phyloP scores from a whole-genome alignment of 1,140 invertebrate species.

The Tetramorium parvispinum region DNA sequence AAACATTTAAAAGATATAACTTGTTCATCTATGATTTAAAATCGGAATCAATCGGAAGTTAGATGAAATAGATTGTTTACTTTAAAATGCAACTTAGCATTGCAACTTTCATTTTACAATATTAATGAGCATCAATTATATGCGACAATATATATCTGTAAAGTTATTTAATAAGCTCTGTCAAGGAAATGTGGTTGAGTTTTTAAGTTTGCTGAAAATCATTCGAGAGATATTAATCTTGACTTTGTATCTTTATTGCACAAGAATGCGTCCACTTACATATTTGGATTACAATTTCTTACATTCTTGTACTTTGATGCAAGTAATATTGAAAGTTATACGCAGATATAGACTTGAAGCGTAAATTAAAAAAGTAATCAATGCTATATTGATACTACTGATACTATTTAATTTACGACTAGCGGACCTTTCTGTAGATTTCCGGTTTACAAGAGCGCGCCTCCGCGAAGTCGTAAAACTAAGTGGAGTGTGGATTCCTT shows the following conservation, averaged over 20 bases:
- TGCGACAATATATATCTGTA: not conserved
- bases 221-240: not conserved
- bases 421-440: not conserved
- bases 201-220: not conserved
- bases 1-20: not conserved
- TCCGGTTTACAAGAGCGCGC: not conserved
- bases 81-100: not conserved
- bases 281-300: slow-evolving; percentile 26
- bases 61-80: not conserved
- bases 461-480: slow-evolving; percentile 77
- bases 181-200: not conserved
- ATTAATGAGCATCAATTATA: not conserved
- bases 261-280: not conserved
- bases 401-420: slow-evolving; percentile 14
- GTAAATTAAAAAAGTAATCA: not conserved
- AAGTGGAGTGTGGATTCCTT: slow-evolving; percentile 79
- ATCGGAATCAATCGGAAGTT: not conserved
- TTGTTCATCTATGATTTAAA: not conserved
- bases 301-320: slow-evolving; percentile 18
- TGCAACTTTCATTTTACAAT: not conserved
- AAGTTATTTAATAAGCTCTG: not conserved
- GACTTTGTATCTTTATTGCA: not conserved
- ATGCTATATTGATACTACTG: slow-evolving; percentile 16
- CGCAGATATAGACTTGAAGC: not conserved
- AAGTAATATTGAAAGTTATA: not conserved